These are phyloP conservation scores for Drosophila paramelanica DNA, from an alignment of 2,888 invertebrate species.

Conservation along the genomic window DNA sequence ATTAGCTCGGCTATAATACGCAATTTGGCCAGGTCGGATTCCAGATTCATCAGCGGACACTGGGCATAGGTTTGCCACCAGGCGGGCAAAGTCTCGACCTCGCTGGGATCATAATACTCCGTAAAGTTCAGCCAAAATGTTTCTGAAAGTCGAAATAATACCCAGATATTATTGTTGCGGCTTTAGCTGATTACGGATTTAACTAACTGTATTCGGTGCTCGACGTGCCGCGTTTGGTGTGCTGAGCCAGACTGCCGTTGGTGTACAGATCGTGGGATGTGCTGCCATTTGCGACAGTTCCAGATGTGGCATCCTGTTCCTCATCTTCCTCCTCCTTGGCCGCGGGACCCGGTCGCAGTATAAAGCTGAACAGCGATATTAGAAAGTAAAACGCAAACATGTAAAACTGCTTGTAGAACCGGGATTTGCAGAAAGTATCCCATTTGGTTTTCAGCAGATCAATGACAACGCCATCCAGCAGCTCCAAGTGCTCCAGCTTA, in stretches of 20 bases:
- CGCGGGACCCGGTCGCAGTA: slow-evolving; percentile 93
- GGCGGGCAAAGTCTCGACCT: slow-evolving; percentile 72
- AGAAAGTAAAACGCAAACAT: slow-evolving; percentile 96
- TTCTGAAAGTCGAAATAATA: slow-evolving; percentile 56
- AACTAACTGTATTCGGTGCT: slow-evolving; percentile 72
- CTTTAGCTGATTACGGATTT: not conserved
- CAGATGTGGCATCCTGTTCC: slow-evolving; percentile 45
- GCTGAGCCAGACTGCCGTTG: slow-evolving; percentile 36
- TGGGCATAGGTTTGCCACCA: slow-evolving; percentile 84
- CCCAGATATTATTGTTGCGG: no score
- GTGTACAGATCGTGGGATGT: slow-evolving; percentile 48
- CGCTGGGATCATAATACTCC: slow-evolving; percentile 80
- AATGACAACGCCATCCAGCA: slow-evolving; percentile 97
- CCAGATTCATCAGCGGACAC: slow-evolving; percentile 84
- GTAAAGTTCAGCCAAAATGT: slow-evolving; percentile 84
- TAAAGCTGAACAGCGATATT: slow-evolving; percentile 94
- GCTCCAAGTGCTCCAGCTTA: slow-evolving; percentile 96
- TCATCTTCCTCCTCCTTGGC: slow-evolving; percentile 79
- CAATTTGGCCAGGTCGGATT: slow-evolving; percentile 84
- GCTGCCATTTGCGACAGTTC: slow-evolving; percentile 31
- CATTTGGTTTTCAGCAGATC: slow-evolving; percentile 98
- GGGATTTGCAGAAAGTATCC: slow-evolving; percentile 97
- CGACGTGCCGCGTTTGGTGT: slow-evolving; percentile 54
- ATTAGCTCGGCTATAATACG: slow-evolving; percentile 92
- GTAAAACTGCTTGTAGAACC: slow-evolving; percentile 96